Percentiles rank a stretch among this genome's conserved stretches.
Evolutionary conservation across 2,797 vertebrate species (phyloP).

Genomic region (Anguilla marmorata): DNA sequence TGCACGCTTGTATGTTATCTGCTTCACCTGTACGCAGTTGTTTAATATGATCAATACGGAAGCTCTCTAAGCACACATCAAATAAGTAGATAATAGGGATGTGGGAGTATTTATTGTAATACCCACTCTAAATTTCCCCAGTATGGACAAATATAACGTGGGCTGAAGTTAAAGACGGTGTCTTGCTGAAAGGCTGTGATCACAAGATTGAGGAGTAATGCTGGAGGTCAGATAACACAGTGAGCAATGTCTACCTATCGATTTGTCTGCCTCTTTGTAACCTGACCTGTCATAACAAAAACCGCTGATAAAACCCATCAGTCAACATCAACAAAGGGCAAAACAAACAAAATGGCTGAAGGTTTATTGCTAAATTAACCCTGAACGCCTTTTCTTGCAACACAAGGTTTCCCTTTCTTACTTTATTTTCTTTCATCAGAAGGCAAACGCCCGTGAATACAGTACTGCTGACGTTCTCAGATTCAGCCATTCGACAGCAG

Average conservation of each 20-base stretch:
- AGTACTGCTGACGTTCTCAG: conserved; percentile 22
- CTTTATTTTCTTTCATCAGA: conserved; percentile 28
- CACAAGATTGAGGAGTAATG: conserved; percentile 25
- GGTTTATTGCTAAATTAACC: neutral
- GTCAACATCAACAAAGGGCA: conserved; percentile 1
- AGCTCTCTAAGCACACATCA: conserved; percentile 22
- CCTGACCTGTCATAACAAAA: conserved; percentile 14
- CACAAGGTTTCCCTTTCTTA: neutral
- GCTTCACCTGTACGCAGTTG: neutral
- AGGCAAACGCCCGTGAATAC: conserved; percentile 22
- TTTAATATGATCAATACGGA: conserved; percentile 11
- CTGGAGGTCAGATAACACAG: conserved; percentile 24
- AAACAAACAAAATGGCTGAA: neutral
- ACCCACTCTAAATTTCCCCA: neutral
- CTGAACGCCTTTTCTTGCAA: neutral
- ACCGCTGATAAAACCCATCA: conserved; percentile 21
- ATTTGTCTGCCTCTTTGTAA: conserved; percentile 32
- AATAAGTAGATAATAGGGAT: conserved; percentile 9
- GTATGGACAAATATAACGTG: neutral
- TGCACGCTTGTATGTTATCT: neutral
- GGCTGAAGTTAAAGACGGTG: conserved; percentile 21
- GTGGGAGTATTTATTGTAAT: neutral
- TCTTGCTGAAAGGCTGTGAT: conserved; percentile 22
- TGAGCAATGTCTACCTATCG: conserved; percentile 25
- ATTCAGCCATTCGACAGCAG: conserved; percentile 1